A percentile compares a stretch with the other conserved stretches of the same genome.
Conservation (phyloP, 2,113 vertebrate species). For the Dasyornis broadbenti region DNA sequence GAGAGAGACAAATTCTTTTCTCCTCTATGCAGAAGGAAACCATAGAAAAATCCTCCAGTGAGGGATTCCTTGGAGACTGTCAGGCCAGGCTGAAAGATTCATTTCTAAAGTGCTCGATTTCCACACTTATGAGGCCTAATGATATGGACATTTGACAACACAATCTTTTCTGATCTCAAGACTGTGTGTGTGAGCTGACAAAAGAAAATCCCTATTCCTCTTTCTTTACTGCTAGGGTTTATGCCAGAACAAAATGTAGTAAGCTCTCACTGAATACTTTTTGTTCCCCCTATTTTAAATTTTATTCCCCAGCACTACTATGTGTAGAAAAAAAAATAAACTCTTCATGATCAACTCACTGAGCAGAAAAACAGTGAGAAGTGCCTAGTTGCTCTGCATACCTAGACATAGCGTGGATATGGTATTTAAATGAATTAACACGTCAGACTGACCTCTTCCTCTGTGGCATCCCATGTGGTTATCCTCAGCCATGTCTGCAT, state of each 20-base stretch:
- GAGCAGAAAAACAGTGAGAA: not conserved
- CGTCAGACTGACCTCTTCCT: not conserved
- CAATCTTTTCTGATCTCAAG: not conserved
- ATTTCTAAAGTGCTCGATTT: not conserved
- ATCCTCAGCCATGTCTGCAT: not conserved
- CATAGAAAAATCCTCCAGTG: not conserved
- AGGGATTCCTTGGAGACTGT: not conserved
- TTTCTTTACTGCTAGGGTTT: not conserved
- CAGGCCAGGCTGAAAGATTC: not conserved
- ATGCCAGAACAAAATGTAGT: not conserved
- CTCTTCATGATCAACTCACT: not conserved
- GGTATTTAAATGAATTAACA: not conserved
- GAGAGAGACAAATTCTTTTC: not conserved
- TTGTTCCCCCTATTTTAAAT: not conserved
- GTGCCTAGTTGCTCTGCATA: not conserved
- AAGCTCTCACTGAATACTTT: not conserved
- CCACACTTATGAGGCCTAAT: not conserved
- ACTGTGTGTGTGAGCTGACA: not conserved
- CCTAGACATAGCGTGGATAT: not conserved
- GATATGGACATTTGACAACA: not conserved
- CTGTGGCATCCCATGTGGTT: not conserved
- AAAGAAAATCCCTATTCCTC: not conserved
- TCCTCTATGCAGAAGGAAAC: not conserved
- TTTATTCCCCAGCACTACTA: not conserved
- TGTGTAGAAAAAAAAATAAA: not conserved